Conservation (phyloP, 2,888 invertebrate genomes). For the Poecilus cupreus region DNA sequence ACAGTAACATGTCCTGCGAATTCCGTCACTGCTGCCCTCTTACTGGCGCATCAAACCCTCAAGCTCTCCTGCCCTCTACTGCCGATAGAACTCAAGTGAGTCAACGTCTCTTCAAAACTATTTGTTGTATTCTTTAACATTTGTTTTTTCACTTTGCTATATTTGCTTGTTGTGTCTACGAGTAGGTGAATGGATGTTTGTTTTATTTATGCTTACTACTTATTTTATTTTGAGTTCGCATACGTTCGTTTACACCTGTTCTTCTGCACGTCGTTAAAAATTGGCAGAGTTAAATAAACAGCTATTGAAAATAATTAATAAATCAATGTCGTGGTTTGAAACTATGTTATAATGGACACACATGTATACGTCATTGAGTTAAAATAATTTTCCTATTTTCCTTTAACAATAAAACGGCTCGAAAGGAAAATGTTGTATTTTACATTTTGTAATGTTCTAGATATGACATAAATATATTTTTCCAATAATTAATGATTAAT, state of each 20-base stretch:
- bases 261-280: neutral
- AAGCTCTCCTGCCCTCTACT: constrained; percentile 47
- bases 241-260: neutral
- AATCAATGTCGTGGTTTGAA: neutral
- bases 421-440: too few species aligned
- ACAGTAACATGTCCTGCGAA: constrained; percentile 29
- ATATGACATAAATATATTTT: too few species aligned
- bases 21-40: constrained; percentile 42
- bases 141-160: neutral
- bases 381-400: too few species aligned
- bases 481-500: too few species aligned
- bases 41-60: constrained; percentile 43
- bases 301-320: neutral
- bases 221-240: too few species aligned
- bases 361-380: neutral
- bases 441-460: too few species aligned
- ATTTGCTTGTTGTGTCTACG: neutral
- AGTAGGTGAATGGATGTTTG: neutral
- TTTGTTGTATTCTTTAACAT: too few species aligned
- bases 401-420: too few species aligned
- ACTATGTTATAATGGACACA: too few species aligned
- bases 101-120: neutral
- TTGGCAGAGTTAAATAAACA: neutral
- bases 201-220: neutral
- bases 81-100: constrained; percentile 50